Base-by-base conservation (phyloP, 2,888 invertebrate species). In the Noctua janthina region DNA sequence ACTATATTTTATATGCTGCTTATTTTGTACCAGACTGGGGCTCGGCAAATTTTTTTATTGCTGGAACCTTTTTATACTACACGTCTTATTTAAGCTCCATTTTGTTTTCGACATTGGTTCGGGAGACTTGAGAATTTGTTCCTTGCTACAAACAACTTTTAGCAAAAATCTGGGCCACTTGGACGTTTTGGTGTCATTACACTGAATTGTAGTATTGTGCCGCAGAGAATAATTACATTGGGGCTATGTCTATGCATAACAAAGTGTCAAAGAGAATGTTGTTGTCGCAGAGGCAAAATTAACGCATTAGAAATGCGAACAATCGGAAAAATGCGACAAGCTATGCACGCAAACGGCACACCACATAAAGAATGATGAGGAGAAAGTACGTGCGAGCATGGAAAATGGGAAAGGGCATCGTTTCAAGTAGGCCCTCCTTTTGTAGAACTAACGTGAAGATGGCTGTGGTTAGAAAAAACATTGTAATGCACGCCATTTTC, bases 341-440 rank as follows among this genome's bases (percentile, higher is more conserved):
- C 49, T 77, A 85, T 82, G 70, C 73, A 56, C 77, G 71, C 79
- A 74, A 75, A 79, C 73, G 73, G 78, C 78, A 77, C 66, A 81
- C 70, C 81, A 68, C 79, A 78, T 81, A 79, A 76, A 80, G 54
- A 83, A 74, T 73, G 62, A 84, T 79, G 73, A 76, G 59, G 74
- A 77, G 84, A 86, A 86, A 84, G 86, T 81, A 83, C 69, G 78
- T 75, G 81, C 54, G 23, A 35, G 75, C 69, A 77, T 84, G 79
- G 83, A 83, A 78, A 88, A 88, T 73, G 75, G 70, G 39, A 81
- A 87, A 87, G 76, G 84, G 79, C 83, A 80, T 77, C 79, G 78
- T 77, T 87, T 76, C 43, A 76, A 83, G 73, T 84, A 70, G 74
- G 66, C 23, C n/a, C 74, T 23, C 67, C 69, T 75, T 83, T 62